Evolutionary conservation across 2,888 invertebrate species (phyloP).

Genomic region (Acrobasis consociella): DNA sequence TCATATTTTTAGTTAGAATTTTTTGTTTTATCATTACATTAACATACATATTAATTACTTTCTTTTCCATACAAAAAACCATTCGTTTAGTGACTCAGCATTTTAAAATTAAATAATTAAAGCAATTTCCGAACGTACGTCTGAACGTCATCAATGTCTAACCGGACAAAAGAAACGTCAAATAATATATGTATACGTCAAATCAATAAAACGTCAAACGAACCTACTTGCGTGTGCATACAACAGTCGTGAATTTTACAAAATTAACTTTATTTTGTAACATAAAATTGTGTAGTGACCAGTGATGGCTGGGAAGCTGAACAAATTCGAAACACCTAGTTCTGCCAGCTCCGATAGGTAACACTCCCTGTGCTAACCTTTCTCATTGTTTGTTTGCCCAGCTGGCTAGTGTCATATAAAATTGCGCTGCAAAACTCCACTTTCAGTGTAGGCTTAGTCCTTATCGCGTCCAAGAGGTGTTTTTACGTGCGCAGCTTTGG

Average conservation of each 20-base stretch:
- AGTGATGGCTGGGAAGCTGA: conserved; percentile 79
- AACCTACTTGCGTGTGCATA: conserved; percentile 56
- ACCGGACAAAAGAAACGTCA: neutral
- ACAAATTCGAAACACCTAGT: conserved; percentile 92
- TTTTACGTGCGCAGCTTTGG: conserved; percentile 53
- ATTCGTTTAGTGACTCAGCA: too few relatives aligned
- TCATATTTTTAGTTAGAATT: too few relatives aligned
- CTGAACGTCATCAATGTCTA: neutral
- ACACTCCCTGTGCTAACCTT: conserved; percentile 62
- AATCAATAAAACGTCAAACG: conserved; percentile 34
- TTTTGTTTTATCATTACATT: too few relatives aligned
- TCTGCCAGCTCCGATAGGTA: conserved; percentile 97
- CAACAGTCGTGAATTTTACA: conserved; percentile 48
- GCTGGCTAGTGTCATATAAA: conserved; percentile 70
- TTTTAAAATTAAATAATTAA: too few relatives aligned
- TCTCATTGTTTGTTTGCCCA: conserved; percentile 73
- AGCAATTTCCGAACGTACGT: too few relatives aligned
- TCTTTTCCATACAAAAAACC: too few relatives aligned
- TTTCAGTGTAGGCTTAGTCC: conserved; percentile 60
- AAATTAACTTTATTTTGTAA: conserved; percentile 39
- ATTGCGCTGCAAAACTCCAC: conserved; percentile 49
- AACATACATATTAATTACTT: too few relatives aligned
- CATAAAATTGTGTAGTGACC: conserved; percentile 42
- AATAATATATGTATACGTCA: too few relatives aligned
- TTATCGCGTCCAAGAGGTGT: conserved; percentile 49